Evolutionary conservation across 2,113 vertebrate genomes (phyloP), one percentile per base, ranked within the genome.

Genomic region (Scomber japonicus): DNA sequence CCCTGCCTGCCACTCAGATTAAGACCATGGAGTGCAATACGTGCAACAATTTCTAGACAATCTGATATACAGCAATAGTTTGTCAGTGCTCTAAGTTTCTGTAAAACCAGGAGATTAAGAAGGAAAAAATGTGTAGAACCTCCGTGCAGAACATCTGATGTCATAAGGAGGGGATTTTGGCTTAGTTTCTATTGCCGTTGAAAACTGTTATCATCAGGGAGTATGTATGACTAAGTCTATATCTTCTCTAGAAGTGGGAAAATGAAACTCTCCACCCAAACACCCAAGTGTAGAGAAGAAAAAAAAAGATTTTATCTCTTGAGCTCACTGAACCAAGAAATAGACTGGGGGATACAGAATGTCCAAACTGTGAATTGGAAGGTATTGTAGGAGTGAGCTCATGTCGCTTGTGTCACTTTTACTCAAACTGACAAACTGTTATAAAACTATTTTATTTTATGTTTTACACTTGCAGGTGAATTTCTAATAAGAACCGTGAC

Each of bases 401-500:
- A 15, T 68, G 35, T 56, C 44, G 12, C 5, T 30, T 54, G 3
- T 46, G 17, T 66, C 14, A 17, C 27, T 53, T 51, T 14, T 57
- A 24, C 14, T 31, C 9, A 12, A 19, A 27, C 46, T 40, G 15
- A 24, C 24, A 51, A 49, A 69, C n/a, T 35, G 3, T 15, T 27
- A 27, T 27, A 27, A 27, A 27, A 27, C 24, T 27, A 27, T 27
- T 27, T 27, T 27, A 27, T 27, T 27, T 3, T 12, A 13, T 50
- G 71, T 68, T 49, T 24, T 4, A 3, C 13, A 49, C 8, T 63
- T 67, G 17, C 80, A 90, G 90, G 76, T 75, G 27, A 63, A 66
- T 72, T 74, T 83, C 31, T 71, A 24, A 65, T 17, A 49, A 45
- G 40, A 1, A 13, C 21, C 62, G 64, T 30, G 70, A 51, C 24